phyloP scores from a whole-genome alignment of 2,797 vertebrate species.

The Iguana delicatissima region DNA sequence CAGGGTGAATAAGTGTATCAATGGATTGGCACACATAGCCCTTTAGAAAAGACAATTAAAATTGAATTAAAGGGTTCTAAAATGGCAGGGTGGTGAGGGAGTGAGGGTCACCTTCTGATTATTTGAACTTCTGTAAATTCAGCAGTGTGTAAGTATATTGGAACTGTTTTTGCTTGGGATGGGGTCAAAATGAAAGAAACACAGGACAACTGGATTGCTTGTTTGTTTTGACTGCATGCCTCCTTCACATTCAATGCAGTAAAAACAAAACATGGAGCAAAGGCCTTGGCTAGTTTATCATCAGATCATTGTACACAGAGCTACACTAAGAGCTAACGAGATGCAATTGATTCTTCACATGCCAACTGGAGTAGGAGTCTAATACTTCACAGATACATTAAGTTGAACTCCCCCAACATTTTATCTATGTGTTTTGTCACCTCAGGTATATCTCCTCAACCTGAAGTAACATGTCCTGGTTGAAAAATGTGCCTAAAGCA shows the following conservation, averaged over 20 bases:
- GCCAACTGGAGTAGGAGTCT: not conserved
- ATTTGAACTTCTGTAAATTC: not conserved
- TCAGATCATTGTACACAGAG: not conserved
- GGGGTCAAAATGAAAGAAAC: not conserved
- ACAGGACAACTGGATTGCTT: not conserved
- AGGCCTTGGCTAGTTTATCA: not conserved
- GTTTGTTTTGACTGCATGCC: not conserved
- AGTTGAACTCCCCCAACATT: not conserved
- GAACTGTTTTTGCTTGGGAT: not conserved
- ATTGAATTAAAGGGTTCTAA: not conserved
- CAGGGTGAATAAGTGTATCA: too few relatives aligned
- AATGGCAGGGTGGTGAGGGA: not conserved
- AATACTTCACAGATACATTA: not conserved
- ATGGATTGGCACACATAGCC: too few relatives aligned
- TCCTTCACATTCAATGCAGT: not conserved
- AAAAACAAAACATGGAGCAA: not conserved
- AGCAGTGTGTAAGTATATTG: not conserved
- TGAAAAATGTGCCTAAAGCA: not conserved
- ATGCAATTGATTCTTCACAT: not conserved
- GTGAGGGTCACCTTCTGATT: not conserved
- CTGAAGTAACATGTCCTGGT: not conserved
- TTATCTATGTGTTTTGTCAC: not conserved
- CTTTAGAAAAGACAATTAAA: not conserved
- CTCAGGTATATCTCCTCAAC: not conserved
- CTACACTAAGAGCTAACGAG: not conserved